phyloP scores from a whole-genome alignment of 2,888 invertebrate species.

The Rotaria sp. region DNA sequence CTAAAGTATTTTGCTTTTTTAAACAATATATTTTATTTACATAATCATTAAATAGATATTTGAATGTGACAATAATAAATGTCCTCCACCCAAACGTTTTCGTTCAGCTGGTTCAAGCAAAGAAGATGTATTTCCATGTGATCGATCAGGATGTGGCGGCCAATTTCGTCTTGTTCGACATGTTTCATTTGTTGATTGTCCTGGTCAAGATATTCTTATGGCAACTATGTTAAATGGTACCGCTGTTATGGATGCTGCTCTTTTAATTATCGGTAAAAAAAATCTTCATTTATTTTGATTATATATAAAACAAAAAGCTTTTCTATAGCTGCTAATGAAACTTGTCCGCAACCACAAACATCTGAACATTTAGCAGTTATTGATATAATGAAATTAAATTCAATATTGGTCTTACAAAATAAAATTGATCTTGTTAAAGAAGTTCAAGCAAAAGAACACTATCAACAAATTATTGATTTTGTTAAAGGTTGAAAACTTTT shows the following conservation, averaged over 20 bases:
- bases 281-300: no score
- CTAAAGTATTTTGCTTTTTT: no score
- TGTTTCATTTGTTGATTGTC: conserved; percentile 98
- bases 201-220: conserved; percentile 99
- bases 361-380: conserved; percentile 98
- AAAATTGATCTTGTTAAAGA: conserved; percentile 98
- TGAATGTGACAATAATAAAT: conserved; percentile 89
- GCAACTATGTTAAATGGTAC: conserved; percentile 99
- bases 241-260: conserved; percentile 98
- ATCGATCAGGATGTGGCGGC: conserved; percentile 78
- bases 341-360: conserved; percentile 98
- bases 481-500: conserved; percentile 66
- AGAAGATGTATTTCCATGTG: conserved; percentile 88
- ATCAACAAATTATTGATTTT: conserved; percentile 92
- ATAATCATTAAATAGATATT: conserved; percentile 65
- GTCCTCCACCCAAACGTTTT: conserved; percentile 72
- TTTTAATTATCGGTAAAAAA: conserved; percentile 82
- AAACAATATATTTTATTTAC: no score
- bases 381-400: conserved; percentile 98
- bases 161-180: conserved; percentile 73
- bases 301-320: no score
- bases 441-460: conserved; percentile 93
- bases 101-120: conserved; percentile 91
- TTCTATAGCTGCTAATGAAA: conserved; percentile 80
- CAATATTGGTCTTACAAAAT: conserved; percentile 94